Evolutionary conservation across 2,888 invertebrate species (phyloP).

Genomic region (Mallateleia sp.): DNA sequence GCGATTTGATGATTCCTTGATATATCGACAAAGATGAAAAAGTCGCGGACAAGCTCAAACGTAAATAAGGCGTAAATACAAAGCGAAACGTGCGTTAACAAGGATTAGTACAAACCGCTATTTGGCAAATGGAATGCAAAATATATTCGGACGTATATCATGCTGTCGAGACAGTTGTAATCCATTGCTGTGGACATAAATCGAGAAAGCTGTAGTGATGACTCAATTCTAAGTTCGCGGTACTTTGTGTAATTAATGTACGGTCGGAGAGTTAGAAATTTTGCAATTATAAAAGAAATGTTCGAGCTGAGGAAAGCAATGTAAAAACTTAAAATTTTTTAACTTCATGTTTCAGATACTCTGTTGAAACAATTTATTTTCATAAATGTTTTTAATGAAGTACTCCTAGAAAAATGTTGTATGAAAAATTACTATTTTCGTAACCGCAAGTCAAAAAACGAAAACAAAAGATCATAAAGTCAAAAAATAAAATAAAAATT

Average conservation of each 20-base stretch:
- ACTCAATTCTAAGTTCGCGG: slow-evolving; percentile 85
- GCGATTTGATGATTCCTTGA: slow-evolving; percentile 51
- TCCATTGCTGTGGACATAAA: slow-evolving; percentile 85
- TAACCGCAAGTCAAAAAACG: no score
- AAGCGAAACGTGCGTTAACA: slow-evolving; percentile 79
- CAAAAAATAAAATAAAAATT: no score
- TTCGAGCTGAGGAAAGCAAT: slow-evolving; percentile 30
- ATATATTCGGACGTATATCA: slow-evolving; percentile 85
- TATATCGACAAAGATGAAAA: slow-evolving; percentile 59
- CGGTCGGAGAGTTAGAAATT: slow-evolving; percentile 56
- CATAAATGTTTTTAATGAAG: no score
- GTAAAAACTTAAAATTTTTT: neutral
- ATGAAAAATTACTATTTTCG: no score
- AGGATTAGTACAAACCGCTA: slow-evolving; percentile 82
- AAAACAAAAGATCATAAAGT: no score
- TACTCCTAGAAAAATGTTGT: no score
- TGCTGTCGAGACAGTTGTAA: slow-evolving; percentile 84
- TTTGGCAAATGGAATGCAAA: slow-evolving; percentile 84
- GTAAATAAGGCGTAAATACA: slow-evolving; percentile 83
- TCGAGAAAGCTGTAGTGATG: slow-evolving; percentile 85
- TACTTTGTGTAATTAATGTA: slow-evolving; percentile 85
- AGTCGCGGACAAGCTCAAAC: slow-evolving; percentile 66
- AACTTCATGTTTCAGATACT: neutral
- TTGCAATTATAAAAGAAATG: slow-evolving; percentile 60
- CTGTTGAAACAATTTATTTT: neutral